Evolutionary conservation across 1,140 invertebrate genomes (phyloP).

Genomic region (Zaprionus camerounensis): DNA sequence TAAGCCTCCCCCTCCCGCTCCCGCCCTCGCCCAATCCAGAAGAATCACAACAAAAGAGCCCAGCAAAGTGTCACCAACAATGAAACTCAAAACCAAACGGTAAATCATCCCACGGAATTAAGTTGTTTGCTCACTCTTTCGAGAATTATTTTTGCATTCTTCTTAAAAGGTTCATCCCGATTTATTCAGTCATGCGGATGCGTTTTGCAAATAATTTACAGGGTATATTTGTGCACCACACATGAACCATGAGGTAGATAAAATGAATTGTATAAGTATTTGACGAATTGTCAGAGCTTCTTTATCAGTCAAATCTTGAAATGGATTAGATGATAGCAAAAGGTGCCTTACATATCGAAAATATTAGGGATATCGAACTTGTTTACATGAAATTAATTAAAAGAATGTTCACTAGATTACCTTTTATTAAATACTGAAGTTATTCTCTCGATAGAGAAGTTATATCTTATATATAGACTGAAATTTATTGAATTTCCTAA

Average conservation of each 20-base stretch:
- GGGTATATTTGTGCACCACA: neutral
- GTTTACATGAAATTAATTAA: no score
- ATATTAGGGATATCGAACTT: no score
- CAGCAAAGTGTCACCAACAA: constrained; percentile 61
- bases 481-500: no score
- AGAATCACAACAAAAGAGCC: neutral
- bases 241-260: neutral
- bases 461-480: no score
- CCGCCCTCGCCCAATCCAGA: neutral
- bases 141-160: constrained; percentile 22
- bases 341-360: no score
- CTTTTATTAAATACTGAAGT: no score
- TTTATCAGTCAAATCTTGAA: no score
- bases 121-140: constrained; percentile 54
- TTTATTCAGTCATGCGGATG: neutral
- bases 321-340: no score
- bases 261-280: neutral
- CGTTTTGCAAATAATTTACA: no score
- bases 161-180: neutral
- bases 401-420: no score
- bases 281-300: no score
- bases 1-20: neutral
- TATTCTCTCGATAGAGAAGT: no score
- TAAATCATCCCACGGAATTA: constrained; percentile 78
- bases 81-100: constrained; percentile 71